Base-by-base conservation (phyloP, 1,140 invertebrate genomes). In the Zaprionus ghesquierei region DNA sequence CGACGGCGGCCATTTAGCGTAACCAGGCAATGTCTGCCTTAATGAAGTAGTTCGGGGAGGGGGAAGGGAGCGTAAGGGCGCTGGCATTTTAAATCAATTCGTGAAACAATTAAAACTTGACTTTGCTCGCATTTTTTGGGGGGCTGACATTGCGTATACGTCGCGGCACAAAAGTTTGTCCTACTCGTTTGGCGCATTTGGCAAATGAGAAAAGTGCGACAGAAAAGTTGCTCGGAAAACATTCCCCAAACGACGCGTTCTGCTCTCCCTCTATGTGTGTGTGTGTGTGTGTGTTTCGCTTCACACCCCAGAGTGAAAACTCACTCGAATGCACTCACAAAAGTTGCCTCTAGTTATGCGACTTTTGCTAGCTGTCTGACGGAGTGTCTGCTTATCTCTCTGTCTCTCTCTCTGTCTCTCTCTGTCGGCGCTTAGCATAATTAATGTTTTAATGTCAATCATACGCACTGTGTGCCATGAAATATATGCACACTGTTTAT, bases 361-460 rank as follows among this genome's bases (percentile, higher is more conserved):
- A 77, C 60, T 81, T 81, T 46, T 44, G 54, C 44, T 41, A 55
- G 46, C 44, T 58, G 69, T 59, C 51, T 70, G 8, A 35, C 35
- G 44, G 27, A 55, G 13, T 68, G 9, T 20, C 33, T 53, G 10
- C 5, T 27, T 55, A 3, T 41, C 20, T 50, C 29, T 35, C n/a
- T 60, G 3, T 12, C 29, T 41, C 51, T 49, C 20, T 33, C 13
- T 25, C 15, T 35, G 22, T 49, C 13, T 38, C 20, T 18, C 2
- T 46, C 64, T 56, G 70, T 49, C 51, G 75, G 71, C 69, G 68
- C 71, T 77, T 82, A 77, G 71, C 84, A 87, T 87, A 87, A 87
- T 87, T 89, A 87, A 89, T 87, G 76, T 71, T 74, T 89, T 89
- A 87, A 87, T 87, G 82, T 79, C 82, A 87, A 87, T 87, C 84